Conservation (phyloP, 1,140 invertebrate genomes). For the Ceratitis capitata region DNA sequence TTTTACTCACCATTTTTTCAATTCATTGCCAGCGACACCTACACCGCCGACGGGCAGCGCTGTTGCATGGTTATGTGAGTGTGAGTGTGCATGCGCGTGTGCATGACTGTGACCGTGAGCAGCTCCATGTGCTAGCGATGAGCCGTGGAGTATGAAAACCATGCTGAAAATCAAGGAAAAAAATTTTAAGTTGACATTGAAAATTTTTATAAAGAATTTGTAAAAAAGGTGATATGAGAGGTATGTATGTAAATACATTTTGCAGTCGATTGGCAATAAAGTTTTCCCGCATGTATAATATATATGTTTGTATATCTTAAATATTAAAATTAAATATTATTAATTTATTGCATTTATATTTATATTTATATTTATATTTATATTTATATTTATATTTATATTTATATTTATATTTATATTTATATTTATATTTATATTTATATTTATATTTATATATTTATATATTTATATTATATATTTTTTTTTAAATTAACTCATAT, state of each 20-base stretch:
- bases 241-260: neutral
- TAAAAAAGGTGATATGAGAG: neutral
- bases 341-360: too few relatives aligned
- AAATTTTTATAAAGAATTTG: neutral
- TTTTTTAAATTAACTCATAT: too few relatives aligned
- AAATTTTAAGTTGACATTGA: conserved; percentile 42
- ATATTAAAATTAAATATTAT: neutral
- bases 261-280: neutral
- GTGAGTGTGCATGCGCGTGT: conserved; percentile 51
- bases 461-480: neutral
- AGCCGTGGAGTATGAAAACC: conserved; percentile 78
- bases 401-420: neutral
- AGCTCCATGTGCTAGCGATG: conserved; percentile 63
- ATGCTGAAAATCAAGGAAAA: conserved; percentile 68
- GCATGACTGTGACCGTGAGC: conserved; percentile 55
- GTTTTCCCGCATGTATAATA: neutral
- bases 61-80: conserved; percentile 38
- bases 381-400: neutral
- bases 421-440: neutral
- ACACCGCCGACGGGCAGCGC: neutral
- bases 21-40: neutral
- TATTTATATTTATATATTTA: neutral
- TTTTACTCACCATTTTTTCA: conserved; percentile 39
- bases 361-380: conserved; percentile 74
- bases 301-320: neutral